Conservation (phyloP, 1,140 invertebrate species). For the Temnothorax nylanderi region DNA sequence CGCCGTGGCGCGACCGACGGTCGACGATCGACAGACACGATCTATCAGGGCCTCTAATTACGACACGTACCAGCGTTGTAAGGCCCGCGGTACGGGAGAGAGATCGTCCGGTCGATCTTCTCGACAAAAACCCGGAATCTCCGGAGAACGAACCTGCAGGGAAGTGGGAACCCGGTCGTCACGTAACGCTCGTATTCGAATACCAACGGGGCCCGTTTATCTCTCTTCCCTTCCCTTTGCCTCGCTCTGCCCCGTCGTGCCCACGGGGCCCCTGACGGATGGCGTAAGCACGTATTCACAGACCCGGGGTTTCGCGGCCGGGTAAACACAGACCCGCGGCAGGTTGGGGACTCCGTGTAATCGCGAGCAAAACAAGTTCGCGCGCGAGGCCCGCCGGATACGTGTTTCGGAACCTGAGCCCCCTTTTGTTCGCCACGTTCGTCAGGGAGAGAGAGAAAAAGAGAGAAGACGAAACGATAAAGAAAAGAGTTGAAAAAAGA, state of each 20-base stretch:
- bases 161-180: not conserved
- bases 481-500: not conserved
- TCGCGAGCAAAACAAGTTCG: conserved; percentile 58
- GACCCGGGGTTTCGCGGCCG: conserved; percentile 25
- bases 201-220: conserved; percentile 37
- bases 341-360: conserved; percentile 59
- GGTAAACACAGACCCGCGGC: conserved; percentile 51
- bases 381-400: conserved; percentile 30
- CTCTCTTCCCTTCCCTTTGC: not conserved
- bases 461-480: not conserved
- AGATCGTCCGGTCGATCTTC: conserved; percentile 21
- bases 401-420: conserved; percentile 42
- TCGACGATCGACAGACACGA: not conserved
- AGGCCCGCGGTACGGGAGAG: not conserved
- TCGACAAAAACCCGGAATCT: conserved; percentile 49
- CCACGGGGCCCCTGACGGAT: conserved; percentile 25
- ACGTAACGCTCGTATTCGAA: conserved; percentile 54
- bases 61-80: not conserved
- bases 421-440: conserved; percentile 64
- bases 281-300: conserved; percentile 1
- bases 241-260: not conserved
- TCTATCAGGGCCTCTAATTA: conserved; percentile 50
- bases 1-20: not conserved
- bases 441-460: not conserved
- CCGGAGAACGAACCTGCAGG: not conserved